Conservation (phyloP, 2,113 vertebrate species). For the Heliornis fulica region DNA sequence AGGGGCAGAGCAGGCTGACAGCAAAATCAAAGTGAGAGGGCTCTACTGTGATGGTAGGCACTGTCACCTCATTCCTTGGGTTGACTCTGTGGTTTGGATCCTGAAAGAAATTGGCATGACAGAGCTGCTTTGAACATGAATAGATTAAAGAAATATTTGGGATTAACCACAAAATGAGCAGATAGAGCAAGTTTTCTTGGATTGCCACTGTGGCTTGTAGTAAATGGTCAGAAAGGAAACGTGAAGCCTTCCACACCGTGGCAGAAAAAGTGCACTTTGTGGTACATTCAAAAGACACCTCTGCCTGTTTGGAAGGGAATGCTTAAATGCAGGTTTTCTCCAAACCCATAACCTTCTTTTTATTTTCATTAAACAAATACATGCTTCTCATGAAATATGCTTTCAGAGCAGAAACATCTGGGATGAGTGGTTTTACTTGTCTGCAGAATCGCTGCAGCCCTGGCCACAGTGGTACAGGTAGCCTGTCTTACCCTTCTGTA, state of each 20-base stretch:
- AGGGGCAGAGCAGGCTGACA: background rate
- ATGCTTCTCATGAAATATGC: background rate
- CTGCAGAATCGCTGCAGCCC: background rate
- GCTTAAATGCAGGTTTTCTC: background rate
- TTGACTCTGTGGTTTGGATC: background rate
- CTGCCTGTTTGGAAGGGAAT: background rate
- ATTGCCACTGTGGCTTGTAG: background rate
- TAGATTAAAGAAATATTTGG: background rate
- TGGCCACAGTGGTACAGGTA: rapidly evolving
- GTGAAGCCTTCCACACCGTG: background rate
- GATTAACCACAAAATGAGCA: background rate
- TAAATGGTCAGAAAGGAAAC: background rate
- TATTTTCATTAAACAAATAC: background rate
- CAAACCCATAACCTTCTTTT: background rate
- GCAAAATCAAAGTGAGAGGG: background rate
- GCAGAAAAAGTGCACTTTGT: background rate
- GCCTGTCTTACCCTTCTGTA: rapidly evolving
- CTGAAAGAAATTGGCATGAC: background rate
- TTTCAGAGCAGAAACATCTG: background rate
- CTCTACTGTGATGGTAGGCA: background rate
- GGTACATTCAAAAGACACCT: background rate
- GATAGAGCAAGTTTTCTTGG: background rate
- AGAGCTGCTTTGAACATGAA: background rate
- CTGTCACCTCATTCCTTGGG: background rate
- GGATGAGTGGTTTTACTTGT: background rate